These are phyloP conservation scores for Agrilus mali DNA, from an alignment of 2,888 invertebrate species.

Conservation along the genomic window DNA sequence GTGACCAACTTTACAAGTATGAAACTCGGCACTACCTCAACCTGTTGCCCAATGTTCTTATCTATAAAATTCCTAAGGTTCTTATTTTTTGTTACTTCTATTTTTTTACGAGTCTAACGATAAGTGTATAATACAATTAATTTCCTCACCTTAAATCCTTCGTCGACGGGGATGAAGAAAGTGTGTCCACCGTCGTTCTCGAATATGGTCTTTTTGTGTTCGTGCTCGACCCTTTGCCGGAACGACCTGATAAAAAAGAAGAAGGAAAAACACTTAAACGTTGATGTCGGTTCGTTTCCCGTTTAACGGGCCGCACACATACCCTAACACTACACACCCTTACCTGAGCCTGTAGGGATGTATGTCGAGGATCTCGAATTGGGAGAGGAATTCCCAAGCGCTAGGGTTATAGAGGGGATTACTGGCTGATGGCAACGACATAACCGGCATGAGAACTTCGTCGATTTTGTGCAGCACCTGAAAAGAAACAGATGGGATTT, in stretches of 20 bases:
- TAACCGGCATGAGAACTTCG: conserved; percentile 70
- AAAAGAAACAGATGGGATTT: conserved; percentile 16
- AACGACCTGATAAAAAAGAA: conserved; percentile 45
- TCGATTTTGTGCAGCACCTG: conserved; percentile 82
- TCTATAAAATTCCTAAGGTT: too few species aligned
- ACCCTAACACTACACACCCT: conserved; percentile 17
- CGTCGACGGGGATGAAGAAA: conserved; percentile 83
- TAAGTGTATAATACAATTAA: conserved; percentile 1
- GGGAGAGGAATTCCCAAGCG: conserved; percentile 66
- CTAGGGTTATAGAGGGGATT: conserved; percentile 63
- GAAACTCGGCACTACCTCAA: too few species aligned
- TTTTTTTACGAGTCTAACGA: not conserved
- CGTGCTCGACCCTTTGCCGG: conserved; percentile 59
- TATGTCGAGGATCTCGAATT: conserved; percentile 63
- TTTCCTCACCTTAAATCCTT: conserved; percentile 65
- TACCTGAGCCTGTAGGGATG: conserved; percentile 62
- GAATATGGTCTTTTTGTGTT: conserved; percentile 62
- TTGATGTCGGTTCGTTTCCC: too few species aligned
- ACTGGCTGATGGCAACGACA: conserved; percentile 46
- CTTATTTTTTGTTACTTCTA: not conserved
- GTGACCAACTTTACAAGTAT: too few species aligned
- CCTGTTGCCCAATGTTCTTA: too few species aligned
- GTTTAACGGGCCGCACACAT: too few species aligned
- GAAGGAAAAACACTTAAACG: not conserved
- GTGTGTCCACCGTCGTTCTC: conserved; percentile 70